phyloP scores from a whole-genome alignment of 2,797 vertebrate species.

The Clarias laeviceps region DNA sequence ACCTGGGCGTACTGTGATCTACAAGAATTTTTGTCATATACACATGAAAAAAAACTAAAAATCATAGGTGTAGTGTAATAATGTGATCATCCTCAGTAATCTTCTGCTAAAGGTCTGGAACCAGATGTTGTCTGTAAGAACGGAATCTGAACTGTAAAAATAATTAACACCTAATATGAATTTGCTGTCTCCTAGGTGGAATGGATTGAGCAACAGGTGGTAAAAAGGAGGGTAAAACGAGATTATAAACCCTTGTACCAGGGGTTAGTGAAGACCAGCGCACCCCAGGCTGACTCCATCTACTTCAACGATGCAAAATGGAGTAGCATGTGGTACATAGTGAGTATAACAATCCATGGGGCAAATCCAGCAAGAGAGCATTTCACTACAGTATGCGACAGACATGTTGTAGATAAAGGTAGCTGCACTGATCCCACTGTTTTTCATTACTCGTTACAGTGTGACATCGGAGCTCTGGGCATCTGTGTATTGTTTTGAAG shows the following conservation, averaged over 20 bases:
- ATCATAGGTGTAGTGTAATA: background rate
- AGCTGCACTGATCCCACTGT: background rate
- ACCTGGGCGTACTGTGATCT: conserved; percentile 47
- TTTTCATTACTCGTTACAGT: background rate
- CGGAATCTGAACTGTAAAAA: background rate
- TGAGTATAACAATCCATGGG: conserved; percentile 73
- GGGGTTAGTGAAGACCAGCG: conserved; percentile 70
- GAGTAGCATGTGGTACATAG: conserved; percentile 99
- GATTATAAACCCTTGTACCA: conserved; percentile 86
- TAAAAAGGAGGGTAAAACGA: conserved; percentile 93
- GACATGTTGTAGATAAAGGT: background rate
- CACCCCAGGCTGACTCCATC: conserved; percentile 76
- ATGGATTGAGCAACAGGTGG: conserved; percentile 98
- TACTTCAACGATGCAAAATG: conserved; percentile 98
- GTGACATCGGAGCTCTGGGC: background rate
- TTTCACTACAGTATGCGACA: background rate
- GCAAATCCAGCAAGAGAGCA: background rate
- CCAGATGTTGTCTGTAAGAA: background rate
- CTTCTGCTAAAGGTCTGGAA: too few relatives aligned
- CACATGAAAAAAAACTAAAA: background rate
- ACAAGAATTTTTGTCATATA: conserved; percentile 18
- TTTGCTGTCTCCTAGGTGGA: conserved; percentile 80
- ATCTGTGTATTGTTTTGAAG: background rate
- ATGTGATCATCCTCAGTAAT: background rate
- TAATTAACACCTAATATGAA: background rate